Evolutionary conservation across 2,113 vertebrate species (phyloP).

Genomic region (Syngnathus floridae): DNA sequence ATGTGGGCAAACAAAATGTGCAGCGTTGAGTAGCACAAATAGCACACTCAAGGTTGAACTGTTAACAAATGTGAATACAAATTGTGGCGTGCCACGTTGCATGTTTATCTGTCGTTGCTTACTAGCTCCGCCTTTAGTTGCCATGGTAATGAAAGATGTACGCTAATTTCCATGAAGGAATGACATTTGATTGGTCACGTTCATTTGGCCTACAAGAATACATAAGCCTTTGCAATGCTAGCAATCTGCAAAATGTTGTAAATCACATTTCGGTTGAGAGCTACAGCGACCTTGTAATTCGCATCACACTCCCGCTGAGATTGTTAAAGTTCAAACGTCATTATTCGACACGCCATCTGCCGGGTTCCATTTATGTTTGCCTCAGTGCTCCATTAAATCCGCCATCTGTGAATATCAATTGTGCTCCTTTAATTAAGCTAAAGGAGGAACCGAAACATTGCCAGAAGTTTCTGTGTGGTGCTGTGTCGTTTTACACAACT

Average conservation of each 20-base stretch:
- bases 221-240: neutral
- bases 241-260: neutral
- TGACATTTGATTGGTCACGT: too few relatives aligned
- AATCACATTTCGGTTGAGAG: neutral
- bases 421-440: neutral
- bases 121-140: too few relatives aligned
- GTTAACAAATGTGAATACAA: neutral
- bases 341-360: neutral
- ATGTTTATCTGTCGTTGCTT: too few relatives aligned
- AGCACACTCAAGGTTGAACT: neutral
- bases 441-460: neutral
- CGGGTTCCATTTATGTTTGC: neutral
- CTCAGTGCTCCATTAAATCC: slow-evolving; percentile 4
- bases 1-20: neutral
- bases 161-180: neutral
- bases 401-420: neutral
- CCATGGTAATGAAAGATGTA: too few relatives aligned
- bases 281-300: neutral
- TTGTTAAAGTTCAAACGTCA: slow-evolving; percentile 3
- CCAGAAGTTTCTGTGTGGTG: neutral
- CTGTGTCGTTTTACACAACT: neutral
- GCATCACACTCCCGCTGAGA: neutral
- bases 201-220: neutral
- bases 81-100: neutral
- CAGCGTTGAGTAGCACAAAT: neutral